Evolutionary conservation across 1,140 invertebrate genomes (phyloP), one percentile per base, ranked within the genome.

Genomic region (Diorhabda sublineata): DNA sequence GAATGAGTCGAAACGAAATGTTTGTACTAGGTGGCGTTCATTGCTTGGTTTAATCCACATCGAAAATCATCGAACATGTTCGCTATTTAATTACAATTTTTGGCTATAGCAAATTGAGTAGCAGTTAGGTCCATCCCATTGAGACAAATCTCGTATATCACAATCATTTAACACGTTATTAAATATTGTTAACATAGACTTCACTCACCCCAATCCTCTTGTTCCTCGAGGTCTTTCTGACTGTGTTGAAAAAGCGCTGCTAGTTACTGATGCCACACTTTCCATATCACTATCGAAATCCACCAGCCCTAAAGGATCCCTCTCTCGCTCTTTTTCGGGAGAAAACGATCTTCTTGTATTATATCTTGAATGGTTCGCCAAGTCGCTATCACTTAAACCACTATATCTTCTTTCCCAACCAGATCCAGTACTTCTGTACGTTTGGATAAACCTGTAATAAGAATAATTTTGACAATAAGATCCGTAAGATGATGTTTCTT

Each of bases 171-270:
- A 26, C 26, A 26, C 26, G 26, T 26, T 26, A 26, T 26, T 26
- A 26, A 26, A 26, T 26, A 26, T 26, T 26, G 26, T 26, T 26
- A 26, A 26, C 26, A 26, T 26, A 26, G 26, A 26, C 26, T 26
- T 8, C n/a, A 52, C 2, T 87, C 85, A 91, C 90, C 89, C 89
- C 76, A 88, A 82, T 75, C 83, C 84, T 75, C 87, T 85, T 57
- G 90, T 92, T 65, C 89, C 90, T 71, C 91, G 85, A 9, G 92
- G 92, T 75, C 92, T 84, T 84, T 96, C 94, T 74, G 92, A 94
- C 82, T 96, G 94, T 67, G 93, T 96, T 75, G 93, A 95, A 82
- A 95, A 95, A 77, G 93, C 92, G 86, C 93, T 95, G 77, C 93
- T 95, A 59, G 91, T 93, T 68, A 93, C 90, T 60, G 91, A 92